phyloP scores from a whole-genome alignment of 2,888 invertebrate species.

The Dilophus febrilis region DNA sequence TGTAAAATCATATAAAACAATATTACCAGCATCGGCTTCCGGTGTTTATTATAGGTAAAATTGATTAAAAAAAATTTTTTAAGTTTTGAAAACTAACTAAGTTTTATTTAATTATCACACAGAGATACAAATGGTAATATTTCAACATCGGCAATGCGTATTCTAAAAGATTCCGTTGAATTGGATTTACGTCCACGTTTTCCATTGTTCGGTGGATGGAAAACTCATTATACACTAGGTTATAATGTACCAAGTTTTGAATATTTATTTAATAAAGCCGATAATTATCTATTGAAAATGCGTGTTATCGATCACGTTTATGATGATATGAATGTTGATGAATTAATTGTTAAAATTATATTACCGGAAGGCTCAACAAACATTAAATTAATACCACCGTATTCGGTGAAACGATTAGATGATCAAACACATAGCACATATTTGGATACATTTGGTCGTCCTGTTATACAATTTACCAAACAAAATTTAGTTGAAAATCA shows the following conservation, averaged over 20 bases:
- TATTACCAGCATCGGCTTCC: slow-evolving; percentile 70
- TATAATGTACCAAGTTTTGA: slow-evolving; percentile 97
- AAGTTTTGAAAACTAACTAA: background rate
- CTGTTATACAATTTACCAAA: slow-evolving; percentile 67
- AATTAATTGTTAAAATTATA: slow-evolving; percentile 72
- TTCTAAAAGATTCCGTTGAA: slow-evolving; percentile 83
- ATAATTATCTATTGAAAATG: slow-evolving; percentile 75
- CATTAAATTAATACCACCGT: slow-evolving; percentile 68
- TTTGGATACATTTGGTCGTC: slow-evolving; percentile 84
- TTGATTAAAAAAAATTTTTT: background rate
- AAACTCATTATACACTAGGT: slow-evolving; percentile 89
- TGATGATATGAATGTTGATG: slow-evolving; percentile 92
- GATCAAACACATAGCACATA: slow-evolving; percentile 80
- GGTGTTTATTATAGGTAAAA: slow-evolving; percentile 78
- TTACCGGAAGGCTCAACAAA: slow-evolving; percentile 85
- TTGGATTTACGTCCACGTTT: slow-evolving; percentile 91
- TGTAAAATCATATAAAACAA: slow-evolving; percentile 79
- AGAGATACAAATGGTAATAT: slow-evolving; percentile 95
- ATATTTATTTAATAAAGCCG: slow-evolving; percentile 68
- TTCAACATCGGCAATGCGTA: slow-evolving; percentile 84
- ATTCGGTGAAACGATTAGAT: slow-evolving; percentile 51
- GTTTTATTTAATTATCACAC: background rate
- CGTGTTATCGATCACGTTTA: slow-evolving; percentile 90
- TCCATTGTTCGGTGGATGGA: slow-evolving; percentile 98
- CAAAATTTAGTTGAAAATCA: slow-evolving; percentile 88